Evolutionary conservation across 1,140 invertebrate genomes (phyloP).

Genomic region (Rhyacophila brunnea): DNA sequence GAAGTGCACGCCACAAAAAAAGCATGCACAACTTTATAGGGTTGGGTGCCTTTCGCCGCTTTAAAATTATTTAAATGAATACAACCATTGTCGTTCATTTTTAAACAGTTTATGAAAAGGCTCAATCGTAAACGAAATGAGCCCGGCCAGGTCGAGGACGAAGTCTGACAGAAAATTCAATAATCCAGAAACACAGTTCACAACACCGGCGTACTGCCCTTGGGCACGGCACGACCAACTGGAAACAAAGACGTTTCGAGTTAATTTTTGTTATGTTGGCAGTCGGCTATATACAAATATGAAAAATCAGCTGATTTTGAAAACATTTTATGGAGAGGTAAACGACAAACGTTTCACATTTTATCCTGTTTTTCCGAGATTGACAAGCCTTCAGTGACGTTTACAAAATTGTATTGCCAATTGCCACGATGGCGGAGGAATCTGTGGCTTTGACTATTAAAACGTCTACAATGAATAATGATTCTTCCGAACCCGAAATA

Average conservation of each 20-base stretch:
- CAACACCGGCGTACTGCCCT: constrained; percentile 12
- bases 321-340: constrained; percentile 5
- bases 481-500: constrained; percentile 7
- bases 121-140: not conserved
- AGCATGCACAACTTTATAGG: constrained; percentile 73
- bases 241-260: not conserved
- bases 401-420: constrained; percentile 44
- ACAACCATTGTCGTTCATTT: constrained; percentile 71
- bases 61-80: constrained; percentile 77
- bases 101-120: constrained; percentile 36
- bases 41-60: constrained; percentile 68
- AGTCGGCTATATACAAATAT: not conserved
- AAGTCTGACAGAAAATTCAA: constrained; percentile 25
- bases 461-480: constrained; percentile 15
- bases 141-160: constrained; percentile 13
- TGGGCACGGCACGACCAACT: constrained; percentile 1
- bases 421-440: constrained; percentile 55
- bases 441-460: constrained; percentile 15
- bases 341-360: constrained; percentile 15
- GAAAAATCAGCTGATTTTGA: constrained; percentile 25
- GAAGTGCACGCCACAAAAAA: constrained; percentile 74
- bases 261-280: constrained; percentile 17
- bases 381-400: constrained; percentile 31
- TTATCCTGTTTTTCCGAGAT: constrained; percentile 20
- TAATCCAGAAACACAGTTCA: constrained; percentile 12